Evolutionary conservation across 2,113 vertebrate species (phyloP).

Genomic region (Crotophaga sulcirostris): DNA sequence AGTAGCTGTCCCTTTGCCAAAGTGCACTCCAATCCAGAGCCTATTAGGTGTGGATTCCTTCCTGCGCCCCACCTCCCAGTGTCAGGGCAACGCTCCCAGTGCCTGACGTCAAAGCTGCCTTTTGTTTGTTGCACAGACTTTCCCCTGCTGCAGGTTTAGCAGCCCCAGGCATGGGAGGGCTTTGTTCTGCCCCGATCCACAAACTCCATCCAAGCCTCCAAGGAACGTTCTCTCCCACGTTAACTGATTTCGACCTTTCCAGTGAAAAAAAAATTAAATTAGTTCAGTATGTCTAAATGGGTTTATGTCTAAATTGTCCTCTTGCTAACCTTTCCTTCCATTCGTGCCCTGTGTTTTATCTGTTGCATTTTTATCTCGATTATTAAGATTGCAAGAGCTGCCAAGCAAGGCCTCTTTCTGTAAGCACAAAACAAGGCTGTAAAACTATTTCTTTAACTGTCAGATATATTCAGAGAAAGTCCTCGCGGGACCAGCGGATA

Average conservation of each 20-base stretch:
- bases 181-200: neutral
- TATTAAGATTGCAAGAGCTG: constrained; percentile 8
- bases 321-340: neutral
- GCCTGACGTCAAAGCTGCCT: constrained; percentile 53
- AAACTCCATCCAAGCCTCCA: neutral
- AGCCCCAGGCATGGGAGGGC: neutral
- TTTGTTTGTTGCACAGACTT: constrained; percentile 40
- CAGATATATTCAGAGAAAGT: neutral
- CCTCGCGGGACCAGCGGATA: neutral
- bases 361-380: neutral
- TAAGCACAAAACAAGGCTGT: neutral
- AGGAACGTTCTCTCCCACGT: neutral
- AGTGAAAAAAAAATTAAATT: neutral
- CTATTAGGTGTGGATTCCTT: constrained; percentile 44
- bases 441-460: neutral
- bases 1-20: constrained; percentile 57
- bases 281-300: neutral
- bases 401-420: neutral
- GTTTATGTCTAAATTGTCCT: neutral
- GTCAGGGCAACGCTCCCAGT: constrained; percentile 51
- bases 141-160: neutral
- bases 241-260: neutral
- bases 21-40: constrained; percentile 25
- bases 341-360: neutral
- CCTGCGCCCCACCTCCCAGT: constrained; percentile 47